Evolutionary conservation across 1,140 invertebrate genomes (phyloP), one percentile per base, ranked within the genome.

Genomic region (Arctopsyche grandis): DNA sequence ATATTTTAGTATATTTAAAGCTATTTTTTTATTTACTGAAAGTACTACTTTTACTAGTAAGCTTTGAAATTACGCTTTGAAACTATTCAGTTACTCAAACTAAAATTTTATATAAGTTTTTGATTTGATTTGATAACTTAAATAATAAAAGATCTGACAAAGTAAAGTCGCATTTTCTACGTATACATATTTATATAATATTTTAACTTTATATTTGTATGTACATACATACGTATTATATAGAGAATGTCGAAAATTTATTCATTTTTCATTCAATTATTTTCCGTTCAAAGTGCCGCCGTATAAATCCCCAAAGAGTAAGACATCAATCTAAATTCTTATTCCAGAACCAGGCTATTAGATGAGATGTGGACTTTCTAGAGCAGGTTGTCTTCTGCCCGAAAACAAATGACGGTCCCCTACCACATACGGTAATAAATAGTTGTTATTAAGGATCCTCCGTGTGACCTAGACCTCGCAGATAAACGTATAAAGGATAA

Each of bases 401-500:
- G 71, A 74, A 56, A 56, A 74, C 71, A 74, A 74, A 74, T 74
- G 71, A 74, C 71, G 46, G 48, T 74, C 71, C 44, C 71, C 22
- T 56, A 56, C 71, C 71, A 74, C 71, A 74, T 46, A 16, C 48
- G 71, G 71, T 74, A 74, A 74, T 74, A 74, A 74, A 74, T 74
- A 74, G 71, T 74, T 74, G 46, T 74, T 74, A 74, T 74, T 74
- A 74, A 74, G 71, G 71, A 56, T 46, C 71, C 71, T 56, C 14
- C 48, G 46, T 74, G 71, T 74, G 71, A 74, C 71, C 71, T 74
- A 74, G 71, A 74, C 71, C 71, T 74, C 71, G 21, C 22, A 74
- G 71, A 74, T 74, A 74, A 74, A 74, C 71, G 71, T 56, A 56
- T 74, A 74, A 74, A 74, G 71, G 71, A 74, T 74, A 74, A 74